Percentiles rank a stretch among this genome's conserved stretches.
These are phyloP conservation scores for Vulpes ferrilata DNA, from an alignment of 2,113 vertebrate genomes.

Conservation along the genomic window DNA sequence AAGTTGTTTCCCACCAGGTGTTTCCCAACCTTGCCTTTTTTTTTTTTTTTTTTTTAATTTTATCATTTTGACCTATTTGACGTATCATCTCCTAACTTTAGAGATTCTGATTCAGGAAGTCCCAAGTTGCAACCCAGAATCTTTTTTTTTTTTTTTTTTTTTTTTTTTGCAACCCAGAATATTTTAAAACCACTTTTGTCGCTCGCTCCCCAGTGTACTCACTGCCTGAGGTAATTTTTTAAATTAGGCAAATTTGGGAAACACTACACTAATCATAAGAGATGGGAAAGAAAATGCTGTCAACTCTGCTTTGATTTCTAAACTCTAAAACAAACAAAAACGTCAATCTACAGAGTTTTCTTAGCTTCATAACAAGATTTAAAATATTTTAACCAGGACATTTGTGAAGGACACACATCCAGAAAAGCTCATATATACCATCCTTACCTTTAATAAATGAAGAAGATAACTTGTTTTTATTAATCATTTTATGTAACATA, in stretches of 20 bases:
- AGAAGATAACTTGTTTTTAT: neutral
- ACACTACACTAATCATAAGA: neutral
- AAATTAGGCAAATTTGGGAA: conserved; percentile 18
- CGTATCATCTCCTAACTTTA: neutral
- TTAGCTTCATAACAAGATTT: conserved; percentile 19
- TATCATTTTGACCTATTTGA: neutral
- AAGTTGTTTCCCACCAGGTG: neutral
- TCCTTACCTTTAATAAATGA: conserved; percentile 18
- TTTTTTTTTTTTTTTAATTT: neutral
- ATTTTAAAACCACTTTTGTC: neutral
- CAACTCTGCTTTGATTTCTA: conserved; percentile 43
- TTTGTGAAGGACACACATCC: neutral
- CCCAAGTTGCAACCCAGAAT: neutral
- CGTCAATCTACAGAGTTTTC: neutral
- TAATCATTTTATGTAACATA: neutral
- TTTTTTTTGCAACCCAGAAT: neutral
- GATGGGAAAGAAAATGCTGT: neutral
- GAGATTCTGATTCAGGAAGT: conserved; percentile 40
- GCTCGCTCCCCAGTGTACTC: neutral
- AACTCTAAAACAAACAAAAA: conserved; percentile 20
- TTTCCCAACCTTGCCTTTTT: neutral
- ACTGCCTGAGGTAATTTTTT: neutral
- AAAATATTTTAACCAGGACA: conserved; percentile 24
- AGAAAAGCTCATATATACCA: conserved; percentile 1
- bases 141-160: too few species aligned